Evolutionary conservation across 2,888 invertebrate species (phyloP).

Genomic region (Stenchaetothrips biformis): DNA sequence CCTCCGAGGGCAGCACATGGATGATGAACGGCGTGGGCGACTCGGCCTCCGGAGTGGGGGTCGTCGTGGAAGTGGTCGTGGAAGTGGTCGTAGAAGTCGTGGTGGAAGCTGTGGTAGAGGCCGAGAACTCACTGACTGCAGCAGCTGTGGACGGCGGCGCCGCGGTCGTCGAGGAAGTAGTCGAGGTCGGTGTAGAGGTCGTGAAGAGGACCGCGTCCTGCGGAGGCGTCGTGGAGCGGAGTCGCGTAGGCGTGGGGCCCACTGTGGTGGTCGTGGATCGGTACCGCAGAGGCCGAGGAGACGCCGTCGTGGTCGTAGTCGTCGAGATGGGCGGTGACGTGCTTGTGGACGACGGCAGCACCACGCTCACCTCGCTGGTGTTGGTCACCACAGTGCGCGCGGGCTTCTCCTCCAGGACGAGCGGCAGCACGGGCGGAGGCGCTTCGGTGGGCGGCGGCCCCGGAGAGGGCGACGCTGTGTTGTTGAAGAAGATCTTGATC

Average conservation of each 20-base stretch:
- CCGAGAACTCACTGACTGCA: background rate
- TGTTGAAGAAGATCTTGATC: background rate
- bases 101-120: background rate
- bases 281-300: background rate
- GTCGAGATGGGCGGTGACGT: background rate
- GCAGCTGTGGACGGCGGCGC: background rate
- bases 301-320: background rate
- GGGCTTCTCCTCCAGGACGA: background rate
- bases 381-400: background rate
- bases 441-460: background rate
- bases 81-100: background rate
- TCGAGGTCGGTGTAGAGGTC: background rate
- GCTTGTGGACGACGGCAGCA: background rate
- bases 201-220: background rate
- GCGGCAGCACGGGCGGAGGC: background rate
- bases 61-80: background rate
- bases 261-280: background rate
- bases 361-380: conserved; percentile 6
- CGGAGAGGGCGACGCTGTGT: background rate
- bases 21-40: conserved; percentile 6
- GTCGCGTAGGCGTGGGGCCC: background rate
- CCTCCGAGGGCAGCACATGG: background rate
- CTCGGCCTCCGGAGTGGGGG: background rate
- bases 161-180: background rate
- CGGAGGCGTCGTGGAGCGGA: background rate